Evolutionary conservation across 2,888 invertebrate genomes (phyloP).

Genomic region (Andrena hattorfiana): DNA sequence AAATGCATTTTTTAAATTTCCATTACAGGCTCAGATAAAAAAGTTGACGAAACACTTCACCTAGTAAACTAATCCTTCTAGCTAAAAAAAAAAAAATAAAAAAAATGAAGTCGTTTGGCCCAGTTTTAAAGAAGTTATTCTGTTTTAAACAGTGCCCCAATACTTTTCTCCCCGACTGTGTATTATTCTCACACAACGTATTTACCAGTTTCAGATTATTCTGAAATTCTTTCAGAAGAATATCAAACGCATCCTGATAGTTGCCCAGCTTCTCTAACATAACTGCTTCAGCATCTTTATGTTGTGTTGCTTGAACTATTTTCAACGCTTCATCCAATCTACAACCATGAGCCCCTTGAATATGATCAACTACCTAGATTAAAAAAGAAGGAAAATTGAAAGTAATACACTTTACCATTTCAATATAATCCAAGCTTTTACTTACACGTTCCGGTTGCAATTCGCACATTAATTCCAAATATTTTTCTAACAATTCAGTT

Average conservation of each 20-base stretch:
- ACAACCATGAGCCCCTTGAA: slow-evolving; percentile 85
- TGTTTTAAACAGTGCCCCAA: too few relatives aligned
- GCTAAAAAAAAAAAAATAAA: too few relatives aligned
- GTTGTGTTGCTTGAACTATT: slow-evolving; percentile 88
- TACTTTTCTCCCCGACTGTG: neutral
- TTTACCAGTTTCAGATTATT: slow-evolving; percentile 78
- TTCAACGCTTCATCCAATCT: slow-evolving; percentile 88
- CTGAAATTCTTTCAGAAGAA: slow-evolving; percentile 86
- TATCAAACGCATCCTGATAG: slow-evolving; percentile 89
- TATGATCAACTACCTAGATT: slow-evolving; percentile 78
- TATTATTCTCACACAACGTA: slow-evolving; percentile 42
- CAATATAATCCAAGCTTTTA: slow-evolving; percentile 11
- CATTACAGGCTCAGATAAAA: too few relatives aligned
- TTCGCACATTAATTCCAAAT: slow-evolving; percentile 82
- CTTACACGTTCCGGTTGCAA: slow-evolving; percentile 80
- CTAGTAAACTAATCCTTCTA: too few relatives aligned
- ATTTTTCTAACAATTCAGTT: slow-evolving; percentile 79
- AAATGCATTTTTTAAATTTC: too few relatives aligned
- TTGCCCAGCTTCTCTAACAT: slow-evolving; percentile 92
- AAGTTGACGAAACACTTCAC: too few relatives aligned
- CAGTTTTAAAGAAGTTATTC: too few relatives aligned
- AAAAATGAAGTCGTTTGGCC: too few relatives aligned
- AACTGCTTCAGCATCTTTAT: slow-evolving; percentile 89
- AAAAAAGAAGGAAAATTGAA: slow-evolving; percentile 3
- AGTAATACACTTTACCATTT: neutral